These are phyloP conservation scores for Diprion similis DNA, from an alignment of 1,140 invertebrate species.

Conservation along the genomic window DNA sequence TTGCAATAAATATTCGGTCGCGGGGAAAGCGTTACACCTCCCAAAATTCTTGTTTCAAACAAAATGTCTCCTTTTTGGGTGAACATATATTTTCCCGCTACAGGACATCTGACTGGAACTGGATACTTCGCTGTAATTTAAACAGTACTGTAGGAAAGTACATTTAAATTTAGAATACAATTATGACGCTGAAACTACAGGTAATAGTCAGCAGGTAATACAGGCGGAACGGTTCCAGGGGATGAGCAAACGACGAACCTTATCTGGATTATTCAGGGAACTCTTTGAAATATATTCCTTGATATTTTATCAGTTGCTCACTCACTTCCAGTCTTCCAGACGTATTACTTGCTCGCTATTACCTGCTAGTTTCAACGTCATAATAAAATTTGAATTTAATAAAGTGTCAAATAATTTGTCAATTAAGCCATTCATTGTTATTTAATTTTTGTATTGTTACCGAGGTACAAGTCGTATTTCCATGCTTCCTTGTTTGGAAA, in stretches of 20 bases:
- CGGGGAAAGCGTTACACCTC: slow-evolving; percentile 92
- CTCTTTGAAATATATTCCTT: no score
- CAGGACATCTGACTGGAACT: slow-evolving; percentile 90
- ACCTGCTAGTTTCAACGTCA: background rate
- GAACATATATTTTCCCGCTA: slow-evolving; percentile 96
- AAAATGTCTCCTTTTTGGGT: slow-evolving; percentile 85
- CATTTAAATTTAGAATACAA: no score
- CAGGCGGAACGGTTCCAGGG: no score
- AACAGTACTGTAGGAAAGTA: slow-evolving; percentile 15
- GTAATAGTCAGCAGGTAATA: background rate
- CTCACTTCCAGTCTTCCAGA: no score
- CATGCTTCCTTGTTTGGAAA: slow-evolving; percentile 85
- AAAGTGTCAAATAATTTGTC: no score
- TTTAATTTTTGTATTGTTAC: slow-evolving; percentile 51
- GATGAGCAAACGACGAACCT: no score
- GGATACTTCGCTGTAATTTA: slow-evolving; percentile 82
- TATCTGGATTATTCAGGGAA: no score
- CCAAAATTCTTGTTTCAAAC: slow-evolving; percentile 91
- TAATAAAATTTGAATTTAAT: background rate
- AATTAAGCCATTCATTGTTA: background rate
- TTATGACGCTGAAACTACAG: background rate
- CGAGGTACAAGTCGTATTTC: slow-evolving; percentile 87
- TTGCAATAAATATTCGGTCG: slow-evolving; percentile 93
- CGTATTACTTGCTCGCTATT: no score
- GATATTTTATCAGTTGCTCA: no score